Conservation (phyloP, 2,797 vertebrate genomes). For the Rousettus madagascariensis region DNA sequence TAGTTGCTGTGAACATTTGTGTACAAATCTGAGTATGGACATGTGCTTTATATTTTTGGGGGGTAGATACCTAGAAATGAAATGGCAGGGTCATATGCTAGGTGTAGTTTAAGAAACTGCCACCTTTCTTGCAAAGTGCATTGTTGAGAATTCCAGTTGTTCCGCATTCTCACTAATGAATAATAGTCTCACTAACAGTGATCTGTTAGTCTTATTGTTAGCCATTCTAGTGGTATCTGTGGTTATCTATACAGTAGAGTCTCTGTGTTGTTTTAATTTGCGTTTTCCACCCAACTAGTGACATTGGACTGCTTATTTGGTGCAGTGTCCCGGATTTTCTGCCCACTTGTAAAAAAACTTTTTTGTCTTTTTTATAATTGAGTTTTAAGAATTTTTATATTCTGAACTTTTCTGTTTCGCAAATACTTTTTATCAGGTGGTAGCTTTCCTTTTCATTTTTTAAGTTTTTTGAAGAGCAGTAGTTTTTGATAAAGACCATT, state of each 20-base stretch:
- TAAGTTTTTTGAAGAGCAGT: not conserved
- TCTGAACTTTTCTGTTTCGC: not conserved
- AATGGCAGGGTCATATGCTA: not conserved
- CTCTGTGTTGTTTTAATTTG: not conserved
- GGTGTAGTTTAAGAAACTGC: not conserved
- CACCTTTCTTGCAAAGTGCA: not conserved
- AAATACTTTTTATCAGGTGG: not conserved
- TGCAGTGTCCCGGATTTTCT: not conserved
- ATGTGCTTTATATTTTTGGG: not conserved
- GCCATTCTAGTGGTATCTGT: not conserved
- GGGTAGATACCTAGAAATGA: not conserved
- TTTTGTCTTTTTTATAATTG: not conserved
- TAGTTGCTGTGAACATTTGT: not conserved
- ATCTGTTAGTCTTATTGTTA: not conserved
- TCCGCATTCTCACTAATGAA: not conserved
- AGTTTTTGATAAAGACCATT: not conserved
- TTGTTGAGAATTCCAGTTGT: not conserved
- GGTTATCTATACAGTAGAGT: not conserved
- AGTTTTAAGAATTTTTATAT: not conserved
- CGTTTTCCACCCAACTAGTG: not conserved
- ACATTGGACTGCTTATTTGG: not conserved
- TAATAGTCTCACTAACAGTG: not conserved
- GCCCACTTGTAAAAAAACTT: not conserved
- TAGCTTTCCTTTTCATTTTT: not conserved
- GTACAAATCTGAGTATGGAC: not conserved